Base-by-base conservation (phyloP, 2,113 vertebrate genomes). In the Fulmarus glacialis region DNA sequence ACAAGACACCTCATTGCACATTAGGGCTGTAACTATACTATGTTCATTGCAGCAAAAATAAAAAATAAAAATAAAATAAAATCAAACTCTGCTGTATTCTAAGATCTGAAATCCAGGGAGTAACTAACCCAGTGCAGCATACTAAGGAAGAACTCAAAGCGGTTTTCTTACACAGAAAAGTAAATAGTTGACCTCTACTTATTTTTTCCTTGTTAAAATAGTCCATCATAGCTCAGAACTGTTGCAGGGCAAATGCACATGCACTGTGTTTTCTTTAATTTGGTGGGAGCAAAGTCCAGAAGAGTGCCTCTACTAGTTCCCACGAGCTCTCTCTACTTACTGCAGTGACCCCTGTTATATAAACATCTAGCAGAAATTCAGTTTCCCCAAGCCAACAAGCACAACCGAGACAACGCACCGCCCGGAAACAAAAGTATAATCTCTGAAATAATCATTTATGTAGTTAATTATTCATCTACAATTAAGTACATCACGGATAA, bases 241-340 rank as follows among this genome's bases (percentile, higher is more conserved):
- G 92, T 94, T 91, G 90, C 90, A 96, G 96, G 96, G 93, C 93
- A 97, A 97, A 94, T 3, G 56, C 95, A 96, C 90, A 96, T 60
- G 96, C 87, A 87, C 90, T 95, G 82, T 95, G 94, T 97, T 97
- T 96, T 96, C 97, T 97, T 97, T 97, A 95, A 96, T 95, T 97
- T 96, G 94, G 95, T 97, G 95, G 96, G 97, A 98, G 92, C 93
- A 94, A 70, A 97, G 96, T 94, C 95, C 95, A 95, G 89, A 82
- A 64, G 92, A 97, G 91, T 75, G 96, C 66, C 83, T 93, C 88
- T 85, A 55, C 82, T 81, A 67, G 96, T 98, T 98, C 98, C 98
- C 97, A 98, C 98, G 97, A 97, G 98, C 98, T 98, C 95, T 97
- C 89, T 58, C 95, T 47, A 27, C 95, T 95, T 70, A 90, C 93